Percentiles rank a stretch among this genome's conserved stretches.
phyloP scores from a whole-genome alignment of 2,888 invertebrate species.

The Tillus elongatus region DNA sequence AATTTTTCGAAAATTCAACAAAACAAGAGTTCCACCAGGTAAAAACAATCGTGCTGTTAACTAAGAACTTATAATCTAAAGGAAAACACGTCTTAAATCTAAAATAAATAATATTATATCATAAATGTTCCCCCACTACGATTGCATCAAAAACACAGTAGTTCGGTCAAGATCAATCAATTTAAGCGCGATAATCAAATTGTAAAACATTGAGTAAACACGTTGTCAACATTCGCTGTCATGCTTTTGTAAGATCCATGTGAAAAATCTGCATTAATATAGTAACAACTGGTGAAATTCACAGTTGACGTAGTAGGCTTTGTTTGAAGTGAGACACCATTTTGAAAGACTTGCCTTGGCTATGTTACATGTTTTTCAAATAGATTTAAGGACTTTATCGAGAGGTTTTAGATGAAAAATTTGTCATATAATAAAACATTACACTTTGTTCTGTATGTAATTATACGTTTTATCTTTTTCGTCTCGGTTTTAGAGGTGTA shows the following conservation, averaged over 20 bases:
- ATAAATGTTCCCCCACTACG: neutral
- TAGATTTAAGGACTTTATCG: no score
- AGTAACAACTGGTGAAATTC: neutral
- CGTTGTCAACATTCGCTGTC: neutral
- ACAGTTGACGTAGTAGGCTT: constrained; percentile 29
- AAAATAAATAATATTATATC: neutral
- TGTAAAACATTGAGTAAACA: constrained; percentile 24
- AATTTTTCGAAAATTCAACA: neutral
- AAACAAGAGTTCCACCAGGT: no score
- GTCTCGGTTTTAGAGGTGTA: no score
- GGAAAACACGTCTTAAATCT: neutral
- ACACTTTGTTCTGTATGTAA: no score
- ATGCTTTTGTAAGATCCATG: neutral
- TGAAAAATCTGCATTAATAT: neutral
- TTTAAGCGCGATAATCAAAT: constrained; percentile 31
- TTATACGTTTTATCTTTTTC: no score
- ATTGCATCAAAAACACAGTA: constrained; percentile 4
- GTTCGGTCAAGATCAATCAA: constrained; percentile 31
- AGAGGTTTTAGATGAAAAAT: no score
- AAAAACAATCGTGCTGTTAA: no score
- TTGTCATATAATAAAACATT: no score
- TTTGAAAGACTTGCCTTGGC: constrained; percentile 47
- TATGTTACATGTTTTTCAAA: neutral
- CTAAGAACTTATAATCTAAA: no score
- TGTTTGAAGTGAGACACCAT: constrained; percentile 52